These are phyloP conservation scores for Acropora tenuis DNA, from an alignment of 64 coral and sea anemone species.

Conservation along the genomic window DNA sequence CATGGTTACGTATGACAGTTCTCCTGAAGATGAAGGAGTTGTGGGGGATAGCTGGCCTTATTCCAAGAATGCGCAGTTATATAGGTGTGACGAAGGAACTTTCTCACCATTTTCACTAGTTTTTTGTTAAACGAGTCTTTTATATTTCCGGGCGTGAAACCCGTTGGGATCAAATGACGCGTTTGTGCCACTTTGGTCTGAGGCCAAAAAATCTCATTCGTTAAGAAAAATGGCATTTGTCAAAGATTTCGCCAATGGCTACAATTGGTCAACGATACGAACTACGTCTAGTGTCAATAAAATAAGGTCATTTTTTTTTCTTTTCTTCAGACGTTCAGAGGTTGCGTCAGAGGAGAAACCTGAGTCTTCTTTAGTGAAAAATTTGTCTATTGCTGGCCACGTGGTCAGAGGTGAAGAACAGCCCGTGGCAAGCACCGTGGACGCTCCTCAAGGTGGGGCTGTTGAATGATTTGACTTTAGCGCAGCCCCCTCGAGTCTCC, in stretches of 20 bases:
- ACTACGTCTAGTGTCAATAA: too few relatives aligned
- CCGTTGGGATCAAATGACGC: too few relatives aligned
- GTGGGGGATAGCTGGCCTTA: constrained; percentile 84
- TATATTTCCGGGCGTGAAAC: too few relatives aligned
- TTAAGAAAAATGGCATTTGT: too few relatives aligned
- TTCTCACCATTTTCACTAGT: too few relatives aligned
- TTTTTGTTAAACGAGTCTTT: too few relatives aligned
- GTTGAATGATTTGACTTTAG: background rate
- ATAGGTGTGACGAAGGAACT: constrained; percentile 12
- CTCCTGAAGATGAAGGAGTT: constrained; percentile 43
- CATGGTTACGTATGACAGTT: constrained; percentile 52
- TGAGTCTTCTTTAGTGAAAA: constrained; percentile 28
- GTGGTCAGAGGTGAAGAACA: background rate
- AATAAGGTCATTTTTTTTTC: background rate
- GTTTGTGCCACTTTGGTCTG: too few relatives aligned
- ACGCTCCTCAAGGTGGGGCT: background rate
- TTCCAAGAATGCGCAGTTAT: constrained; percentile 10
- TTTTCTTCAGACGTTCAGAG: constrained; percentile 5
- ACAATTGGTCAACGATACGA: too few relatives aligned
- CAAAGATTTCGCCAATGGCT: too few relatives aligned
- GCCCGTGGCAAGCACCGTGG: background rate
- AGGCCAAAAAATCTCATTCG: too few relatives aligned
- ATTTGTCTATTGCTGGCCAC: background rate
- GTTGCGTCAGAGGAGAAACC: constrained; percentile 24
- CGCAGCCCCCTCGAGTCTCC: too few relatives aligned